Base-by-base conservation (phyloP, 1,140 invertebrate species). In the Drosophila murphyi region DNA sequence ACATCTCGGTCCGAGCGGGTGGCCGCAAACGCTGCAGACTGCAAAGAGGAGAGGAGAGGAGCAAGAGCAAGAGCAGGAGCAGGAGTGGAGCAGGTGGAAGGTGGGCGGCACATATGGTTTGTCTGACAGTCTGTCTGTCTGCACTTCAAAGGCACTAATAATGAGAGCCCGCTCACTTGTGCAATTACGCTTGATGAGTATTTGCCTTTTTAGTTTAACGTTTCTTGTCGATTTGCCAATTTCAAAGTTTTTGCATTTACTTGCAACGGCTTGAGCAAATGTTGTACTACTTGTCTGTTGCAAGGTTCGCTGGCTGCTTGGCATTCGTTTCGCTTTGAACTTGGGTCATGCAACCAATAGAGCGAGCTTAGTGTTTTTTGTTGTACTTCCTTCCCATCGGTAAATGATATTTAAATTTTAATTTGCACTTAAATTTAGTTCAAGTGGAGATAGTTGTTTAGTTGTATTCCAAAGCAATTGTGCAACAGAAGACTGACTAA, bases 101-200 rank as follows among this genome's bases (percentile, higher is more conserved):
- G 20, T 20, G 20, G 20, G 20, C 20, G 6, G 29, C 50, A 51
- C 50, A 51, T 51, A 43, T 43, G 39, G 20, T 20, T 20, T 20
- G 20, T 10, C 39, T 32, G 47, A 7, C 7, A 12, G 45, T 28
- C 28, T 29, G 54, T 34, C 20, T 52, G 54, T 65, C 62, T 68
- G 76, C 69, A 87, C 83, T 74, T 87, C 82, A 87, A 87, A 87
- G 83, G 80, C 79, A 56, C 61, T 41, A 51, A 67, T 54, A 57
- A 43, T 39, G 39, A 39, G 39, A 61, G 41, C 35, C 34, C 43
- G 31, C 37, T 48, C 73, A 60, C 43, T 61, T 35, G 45, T 39
- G 48, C 60, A 51, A 50, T 59, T 51, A 81, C 69, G 73, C 73
- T 78, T 75, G 55, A 85, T 80, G 64, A 48, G 64, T 31, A 20